Conservation (phyloP, 2,113 vertebrate genomes). For the Phasianus colchicus region DNA sequence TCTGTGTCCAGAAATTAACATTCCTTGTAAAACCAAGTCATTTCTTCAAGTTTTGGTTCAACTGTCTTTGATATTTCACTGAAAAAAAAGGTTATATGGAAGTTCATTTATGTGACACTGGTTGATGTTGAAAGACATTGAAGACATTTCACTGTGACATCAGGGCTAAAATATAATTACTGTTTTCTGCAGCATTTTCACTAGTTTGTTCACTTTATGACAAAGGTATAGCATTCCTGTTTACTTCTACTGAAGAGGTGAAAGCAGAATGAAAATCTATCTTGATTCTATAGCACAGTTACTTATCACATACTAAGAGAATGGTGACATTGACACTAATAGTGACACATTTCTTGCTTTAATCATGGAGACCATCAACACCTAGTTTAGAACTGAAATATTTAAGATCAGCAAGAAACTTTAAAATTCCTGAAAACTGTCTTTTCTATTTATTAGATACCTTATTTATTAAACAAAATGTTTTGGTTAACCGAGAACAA, state of each 20-base stretch:
- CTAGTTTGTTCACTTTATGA: rapidly evolving
- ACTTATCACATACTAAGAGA: neutral
- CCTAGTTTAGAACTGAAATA: neutral
- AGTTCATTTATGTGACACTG: neutral
- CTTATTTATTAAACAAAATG: neutral
- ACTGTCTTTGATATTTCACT: neutral
- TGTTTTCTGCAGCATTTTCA: neutral
- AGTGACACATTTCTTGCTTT: neutral
- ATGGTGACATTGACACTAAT: neutral
- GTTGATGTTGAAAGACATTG: neutral
- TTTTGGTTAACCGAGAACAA: neutral
- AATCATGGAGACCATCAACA: neutral
- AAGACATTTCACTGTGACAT: neutral
- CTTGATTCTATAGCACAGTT: neutral
- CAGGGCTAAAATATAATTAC: rapidly evolving
- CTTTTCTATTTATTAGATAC: neutral
- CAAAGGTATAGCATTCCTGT: neutral
- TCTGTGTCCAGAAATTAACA: neutral
- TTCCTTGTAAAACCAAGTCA: neutral
- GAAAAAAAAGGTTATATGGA: rapidly evolving
- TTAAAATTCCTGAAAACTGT: neutral
- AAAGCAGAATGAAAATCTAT: neutral
- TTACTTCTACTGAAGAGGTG: neutral
- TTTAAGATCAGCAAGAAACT: neutral
- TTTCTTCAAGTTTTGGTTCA: neutral